These are phyloP conservation scores for Pterophyllum scalare DNA, from an alignment of 2,113 vertebrate species.

Conservation along the genomic window DNA sequence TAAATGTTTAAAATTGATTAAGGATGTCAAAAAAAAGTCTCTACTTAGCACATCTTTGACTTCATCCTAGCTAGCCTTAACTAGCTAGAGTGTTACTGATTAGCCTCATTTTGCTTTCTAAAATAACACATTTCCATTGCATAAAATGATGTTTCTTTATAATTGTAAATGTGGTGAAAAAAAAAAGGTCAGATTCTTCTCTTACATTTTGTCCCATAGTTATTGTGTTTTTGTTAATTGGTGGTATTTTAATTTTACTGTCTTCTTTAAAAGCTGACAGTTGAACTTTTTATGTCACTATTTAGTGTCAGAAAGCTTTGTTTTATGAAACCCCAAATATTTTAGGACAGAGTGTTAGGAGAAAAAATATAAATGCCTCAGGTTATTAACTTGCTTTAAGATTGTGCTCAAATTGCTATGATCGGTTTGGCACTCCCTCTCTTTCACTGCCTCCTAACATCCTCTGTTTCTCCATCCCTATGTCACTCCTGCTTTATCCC, in stretches of 20 bases:
- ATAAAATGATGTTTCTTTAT: not conserved
- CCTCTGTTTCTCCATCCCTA: conserved; percentile 34
- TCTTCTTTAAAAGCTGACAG: not conserved
- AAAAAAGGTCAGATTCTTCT: not conserved
- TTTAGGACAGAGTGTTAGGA: conserved; percentile 4
- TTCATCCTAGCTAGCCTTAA: not conserved
- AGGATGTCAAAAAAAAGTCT: not conserved
- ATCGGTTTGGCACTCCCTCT: conserved; percentile 38
- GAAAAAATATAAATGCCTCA: conserved; percentile 29
- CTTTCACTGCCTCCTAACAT: conserved; percentile 22
- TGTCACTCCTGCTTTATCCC: conserved; percentile 48
- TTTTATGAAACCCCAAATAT: conserved; percentile 26
- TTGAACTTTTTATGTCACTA: not conserved
- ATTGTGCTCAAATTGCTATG: conserved; percentile 35
- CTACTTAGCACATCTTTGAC: no score
- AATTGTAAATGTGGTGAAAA: not conserved
- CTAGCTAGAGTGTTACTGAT: not conserved
- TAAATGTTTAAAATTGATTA: not conserved
- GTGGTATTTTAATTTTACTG: not conserved
- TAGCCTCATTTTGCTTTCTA: not conserved
- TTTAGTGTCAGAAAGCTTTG: not conserved
- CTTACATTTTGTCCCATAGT: not conserved
- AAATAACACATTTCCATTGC: not conserved
- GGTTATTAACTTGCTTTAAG: conserved; percentile 57
- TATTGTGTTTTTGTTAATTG: not conserved